phyloP scores from a whole-genome alignment of 2,888 invertebrate genomes.

The Lycia hirtaria region DNA sequence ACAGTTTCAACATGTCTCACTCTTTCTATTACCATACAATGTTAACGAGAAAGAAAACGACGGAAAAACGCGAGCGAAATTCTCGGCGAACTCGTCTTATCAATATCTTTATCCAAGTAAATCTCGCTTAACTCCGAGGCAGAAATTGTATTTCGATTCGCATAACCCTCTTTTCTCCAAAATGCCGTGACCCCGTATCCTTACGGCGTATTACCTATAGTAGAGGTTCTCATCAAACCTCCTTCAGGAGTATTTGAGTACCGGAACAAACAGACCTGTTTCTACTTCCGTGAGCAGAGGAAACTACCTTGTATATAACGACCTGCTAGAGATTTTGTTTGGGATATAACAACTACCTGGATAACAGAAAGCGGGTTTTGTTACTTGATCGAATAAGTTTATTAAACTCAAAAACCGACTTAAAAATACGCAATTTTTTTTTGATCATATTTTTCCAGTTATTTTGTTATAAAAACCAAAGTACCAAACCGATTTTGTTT shows the following conservation, averaged over 20 bases:
- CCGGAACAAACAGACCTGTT: conserved; percentile 41
- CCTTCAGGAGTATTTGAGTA: conserved; percentile 35
- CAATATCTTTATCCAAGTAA: conserved; percentile 13
- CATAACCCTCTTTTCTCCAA: conserved; percentile 12
- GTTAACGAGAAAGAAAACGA: conserved; percentile 9
- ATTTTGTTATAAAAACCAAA: too few species aligned
- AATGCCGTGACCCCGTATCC: conserved; percentile 14
- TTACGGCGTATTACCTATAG: conserved; percentile 23
- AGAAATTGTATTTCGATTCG: conserved; percentile 18
- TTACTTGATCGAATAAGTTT: too few species aligned
- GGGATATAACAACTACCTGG: background rate
- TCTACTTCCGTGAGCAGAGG: conserved; percentile 23
- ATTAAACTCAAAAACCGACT: too few species aligned
- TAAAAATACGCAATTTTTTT: too few species aligned
- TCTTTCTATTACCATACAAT: background rate
- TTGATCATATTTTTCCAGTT: too few species aligned
- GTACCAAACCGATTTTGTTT: too few species aligned
- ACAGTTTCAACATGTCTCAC: background rate
- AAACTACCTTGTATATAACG: conserved; percentile 22
- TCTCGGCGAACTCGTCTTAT: conserved; percentile 7
- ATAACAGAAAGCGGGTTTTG: background rate
- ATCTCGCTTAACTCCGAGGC: conserved; percentile 10
- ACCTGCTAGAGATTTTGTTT: background rate
- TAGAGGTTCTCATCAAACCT: conserved; percentile 33
- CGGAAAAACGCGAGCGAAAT: conserved; percentile 6